Conservation (phyloP, 64 coral and sea anemone genomes). For the Anthopleura sola region DNA sequence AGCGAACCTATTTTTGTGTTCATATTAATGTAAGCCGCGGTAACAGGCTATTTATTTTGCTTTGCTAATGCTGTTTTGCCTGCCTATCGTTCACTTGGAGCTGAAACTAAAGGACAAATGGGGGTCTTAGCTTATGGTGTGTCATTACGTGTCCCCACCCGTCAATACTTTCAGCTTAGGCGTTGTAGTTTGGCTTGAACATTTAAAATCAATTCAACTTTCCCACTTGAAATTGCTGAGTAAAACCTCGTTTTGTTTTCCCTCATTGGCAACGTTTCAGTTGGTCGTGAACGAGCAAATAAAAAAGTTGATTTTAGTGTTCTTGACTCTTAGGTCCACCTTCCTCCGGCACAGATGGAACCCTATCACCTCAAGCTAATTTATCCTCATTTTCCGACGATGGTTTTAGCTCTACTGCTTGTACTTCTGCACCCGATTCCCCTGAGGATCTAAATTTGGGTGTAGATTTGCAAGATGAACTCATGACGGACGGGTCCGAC, state of each 20-base stretch:
- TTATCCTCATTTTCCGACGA: slow-evolving; percentile 90
- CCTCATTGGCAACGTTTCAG: slow-evolving; percentile 3
- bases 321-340: slow-evolving; percentile 61
- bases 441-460: slow-evolving; percentile 63
- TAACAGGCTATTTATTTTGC: not conserved
- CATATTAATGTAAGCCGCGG: not conserved
- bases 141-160: not conserved
- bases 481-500: slow-evolving; percentile 72
- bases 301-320: slow-evolving; percentile 18
- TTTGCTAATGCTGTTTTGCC: slow-evolving; percentile 6
- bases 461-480: slow-evolving; percentile 93
- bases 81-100: slow-evolving; percentile 25
- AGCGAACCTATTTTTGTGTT: too few relatives aligned
- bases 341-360: slow-evolving; percentile 49
- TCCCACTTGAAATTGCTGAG: not conserved
- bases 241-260: not conserved
- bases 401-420: slow-evolving; percentile 90
- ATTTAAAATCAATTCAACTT: not conserved
- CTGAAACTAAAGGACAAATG: slow-evolving; percentile 29
- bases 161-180: slow-evolving; percentile 20
- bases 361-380: slow-evolving; percentile 82
- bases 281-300: not conserved
- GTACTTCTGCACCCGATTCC: slow-evolving; percentile 93
- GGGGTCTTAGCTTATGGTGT: slow-evolving; percentile 26
- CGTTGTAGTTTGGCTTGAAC: slow-evolving; percentile 25